Percentiles rank a stretch among this genome's conserved stretches.
Conservation (phyloP, 2,888 invertebrate species). For the Cryptus viduatorius region DNA sequence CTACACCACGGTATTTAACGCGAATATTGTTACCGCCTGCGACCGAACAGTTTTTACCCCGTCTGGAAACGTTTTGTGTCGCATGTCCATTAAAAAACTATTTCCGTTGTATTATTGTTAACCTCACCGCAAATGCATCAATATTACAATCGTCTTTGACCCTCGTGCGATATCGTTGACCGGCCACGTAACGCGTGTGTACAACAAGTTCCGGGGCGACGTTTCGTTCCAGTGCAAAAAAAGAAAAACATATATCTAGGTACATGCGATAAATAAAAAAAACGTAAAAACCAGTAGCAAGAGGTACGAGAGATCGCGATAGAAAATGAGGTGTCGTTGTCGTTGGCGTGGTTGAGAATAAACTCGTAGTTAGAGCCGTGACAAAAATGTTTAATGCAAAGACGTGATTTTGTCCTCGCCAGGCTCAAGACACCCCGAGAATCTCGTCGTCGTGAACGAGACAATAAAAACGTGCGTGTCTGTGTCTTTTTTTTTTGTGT, state of each 20-base stretch:
- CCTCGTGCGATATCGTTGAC: conserved; percentile 65
- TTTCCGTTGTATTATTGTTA: conserved; percentile 47
- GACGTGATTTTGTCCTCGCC: neutral
- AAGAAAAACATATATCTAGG: neutral
- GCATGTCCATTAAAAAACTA: conserved; percentile 69
- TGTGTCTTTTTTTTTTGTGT: conserved; percentile 1
- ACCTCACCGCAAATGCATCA: neutral
- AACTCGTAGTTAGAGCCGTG: neutral
- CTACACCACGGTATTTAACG: conserved; percentile 52
- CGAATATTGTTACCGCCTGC: conserved; percentile 62
- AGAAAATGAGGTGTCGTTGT: conserved; percentile 30
- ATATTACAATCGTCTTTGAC: conserved; percentile 8
- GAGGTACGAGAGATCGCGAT: neutral
- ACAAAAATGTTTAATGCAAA: conserved; percentile 12
- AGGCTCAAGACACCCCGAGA: neutral
- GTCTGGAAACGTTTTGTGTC: conserved; percentile 66
- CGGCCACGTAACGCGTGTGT: conserved; percentile 67
- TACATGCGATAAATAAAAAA: neutral
- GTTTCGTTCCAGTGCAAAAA: conserved; percentile 24
- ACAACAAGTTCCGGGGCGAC: conserved; percentile 54
- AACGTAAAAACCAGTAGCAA: neutral
- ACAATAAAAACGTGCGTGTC: conserved; percentile 25
- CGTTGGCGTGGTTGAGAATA: neutral
- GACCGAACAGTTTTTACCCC: conserved; percentile 68
- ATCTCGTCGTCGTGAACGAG: conserved; percentile 3